A percentile compares a stretch with the other conserved stretches of the same genome.
Conservation (phyloP, 2,113 vertebrate species). For the Protobothrops mucrosquamatus region DNA sequence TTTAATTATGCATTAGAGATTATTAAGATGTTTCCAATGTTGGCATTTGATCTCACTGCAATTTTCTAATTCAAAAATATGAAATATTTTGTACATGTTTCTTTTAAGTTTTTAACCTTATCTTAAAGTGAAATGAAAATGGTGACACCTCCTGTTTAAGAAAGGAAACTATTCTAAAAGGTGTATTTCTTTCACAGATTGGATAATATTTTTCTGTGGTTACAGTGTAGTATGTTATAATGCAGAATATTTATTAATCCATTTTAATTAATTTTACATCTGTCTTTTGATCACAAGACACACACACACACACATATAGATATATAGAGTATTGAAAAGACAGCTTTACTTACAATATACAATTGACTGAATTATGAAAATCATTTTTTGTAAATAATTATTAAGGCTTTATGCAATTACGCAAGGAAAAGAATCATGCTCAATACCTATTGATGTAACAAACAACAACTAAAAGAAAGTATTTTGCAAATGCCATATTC, state of each 20-base stretch:
- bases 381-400: background rate
- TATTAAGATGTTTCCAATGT: background rate
- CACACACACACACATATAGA: background rate
- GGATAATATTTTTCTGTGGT: background rate
- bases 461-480: background rate
- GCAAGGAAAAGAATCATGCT: background rate
- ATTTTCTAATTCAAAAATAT: background rate
- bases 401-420: background rate
- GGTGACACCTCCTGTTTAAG: slow-evolving; percentile 63
- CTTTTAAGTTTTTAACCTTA: background rate
- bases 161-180: background rate
- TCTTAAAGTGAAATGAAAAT: slow-evolving; percentile 45
- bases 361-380: background rate
- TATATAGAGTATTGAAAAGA: background rate
- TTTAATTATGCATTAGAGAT: background rate
- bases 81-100: background rate
- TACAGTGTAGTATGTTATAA: background rate
- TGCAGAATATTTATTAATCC: background rate
- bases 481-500: background rate
- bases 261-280: background rate
- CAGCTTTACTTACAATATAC: background rate
- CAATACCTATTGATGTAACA: background rate
- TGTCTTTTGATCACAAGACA: background rate
- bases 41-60: rapidly evolving
- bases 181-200: background rate